A percentile compares a stretch with the other conserved stretches of the same genome.
Conservation (phyloP, 2,797 vertebrate species). For the Etheostoma perlongum region DNA sequence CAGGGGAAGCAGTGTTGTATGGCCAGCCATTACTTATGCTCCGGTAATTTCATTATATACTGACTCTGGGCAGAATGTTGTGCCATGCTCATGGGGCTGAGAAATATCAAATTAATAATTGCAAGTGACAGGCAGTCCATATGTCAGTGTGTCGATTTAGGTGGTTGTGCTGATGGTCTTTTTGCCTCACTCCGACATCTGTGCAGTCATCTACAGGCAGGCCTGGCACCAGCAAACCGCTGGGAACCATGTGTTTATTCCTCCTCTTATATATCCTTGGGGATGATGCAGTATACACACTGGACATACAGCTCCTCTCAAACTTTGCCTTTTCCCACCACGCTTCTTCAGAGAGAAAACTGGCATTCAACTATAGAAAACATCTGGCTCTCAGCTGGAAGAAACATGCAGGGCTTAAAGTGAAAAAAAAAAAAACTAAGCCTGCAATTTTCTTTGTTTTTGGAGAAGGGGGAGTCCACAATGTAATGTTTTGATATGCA, state of each 20-base stretch:
- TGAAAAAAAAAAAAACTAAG: no score
- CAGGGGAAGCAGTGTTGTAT: slow-evolving; percentile 63
- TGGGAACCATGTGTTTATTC: slow-evolving; percentile 36
- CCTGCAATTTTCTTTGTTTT: no score
- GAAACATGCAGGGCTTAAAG: not conserved
- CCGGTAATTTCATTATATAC: slow-evolving; percentile 81
- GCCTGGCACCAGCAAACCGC: slow-evolving; percentile 33
- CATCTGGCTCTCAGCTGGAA: not conserved
- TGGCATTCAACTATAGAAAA: not conserved
- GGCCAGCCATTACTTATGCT: slow-evolving; percentile 76
- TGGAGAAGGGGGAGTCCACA: no score
- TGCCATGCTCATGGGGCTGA: slow-evolving; percentile 54
- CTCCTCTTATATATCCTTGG: not conserved
- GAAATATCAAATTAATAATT: slow-evolving; percentile 82
- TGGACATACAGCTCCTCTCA: slow-evolving; percentile 6
- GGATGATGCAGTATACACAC: not conserved
- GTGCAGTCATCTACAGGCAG: slow-evolving; percentile 42
- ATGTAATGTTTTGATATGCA: no score
- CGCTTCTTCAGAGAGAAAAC: slow-evolving; percentile 8
- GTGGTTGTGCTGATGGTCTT: slow-evolving; percentile 37
- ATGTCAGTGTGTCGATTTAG: slow-evolving; percentile 64
- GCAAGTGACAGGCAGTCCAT: slow-evolving; percentile 77
- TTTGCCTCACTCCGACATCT: slow-evolving; percentile 52
- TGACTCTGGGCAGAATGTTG: slow-evolving; percentile 67
- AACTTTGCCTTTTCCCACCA: not conserved